Percentiles rank a stretch among this genome's conserved stretches.
Evolutionary conservation across 2,888 invertebrate genomes (phyloP).

Genomic region (Dynastes maya): DNA sequence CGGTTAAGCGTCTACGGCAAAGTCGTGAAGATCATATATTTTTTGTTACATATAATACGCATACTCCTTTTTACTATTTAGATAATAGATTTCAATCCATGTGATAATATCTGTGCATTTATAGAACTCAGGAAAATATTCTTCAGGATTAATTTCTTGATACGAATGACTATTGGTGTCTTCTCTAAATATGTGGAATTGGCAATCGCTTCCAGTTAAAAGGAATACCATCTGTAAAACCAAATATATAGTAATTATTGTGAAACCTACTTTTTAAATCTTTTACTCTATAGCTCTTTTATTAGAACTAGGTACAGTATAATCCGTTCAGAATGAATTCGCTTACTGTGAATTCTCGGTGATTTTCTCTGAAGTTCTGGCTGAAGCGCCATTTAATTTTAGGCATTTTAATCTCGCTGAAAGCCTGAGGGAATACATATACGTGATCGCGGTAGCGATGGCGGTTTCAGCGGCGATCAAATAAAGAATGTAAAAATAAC

Average conservation of each 20-base stretch:
- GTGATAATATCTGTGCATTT: conserved; percentile 73
- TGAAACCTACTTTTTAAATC: neutral
- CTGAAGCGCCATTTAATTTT: too few relatives aligned
- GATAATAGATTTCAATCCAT: conserved; percentile 74
- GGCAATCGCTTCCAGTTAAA: conserved; percentile 77
- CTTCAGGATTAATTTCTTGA: conserved; percentile 73
- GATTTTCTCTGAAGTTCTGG: too few relatives aligned
- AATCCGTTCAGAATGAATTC: too few relatives aligned
- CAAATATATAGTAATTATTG: too few relatives aligned
- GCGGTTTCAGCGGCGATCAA: too few relatives aligned
- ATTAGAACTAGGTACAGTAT: too few relatives aligned
- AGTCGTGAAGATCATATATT: neutral
- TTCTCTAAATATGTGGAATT: conserved; percentile 78
- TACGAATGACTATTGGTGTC: conserved; percentile 74
- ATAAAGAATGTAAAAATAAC: too few relatives aligned
- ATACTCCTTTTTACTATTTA: conserved; percentile 70
- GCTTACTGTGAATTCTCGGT: too few relatives aligned
- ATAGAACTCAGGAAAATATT: conserved; percentile 76
- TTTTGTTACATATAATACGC: neutral
- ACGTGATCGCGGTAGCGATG: too few relatives aligned
- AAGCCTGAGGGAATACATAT: too few relatives aligned
- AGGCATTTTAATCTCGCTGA: too few relatives aligned
- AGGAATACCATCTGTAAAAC: conserved; percentile 74
- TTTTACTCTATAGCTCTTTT: neutral
- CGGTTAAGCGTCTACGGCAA: conserved; percentile 72